Base-by-base conservation (phyloP, 1,140 invertebrate species). In the Probaryconus sp. region DNA sequence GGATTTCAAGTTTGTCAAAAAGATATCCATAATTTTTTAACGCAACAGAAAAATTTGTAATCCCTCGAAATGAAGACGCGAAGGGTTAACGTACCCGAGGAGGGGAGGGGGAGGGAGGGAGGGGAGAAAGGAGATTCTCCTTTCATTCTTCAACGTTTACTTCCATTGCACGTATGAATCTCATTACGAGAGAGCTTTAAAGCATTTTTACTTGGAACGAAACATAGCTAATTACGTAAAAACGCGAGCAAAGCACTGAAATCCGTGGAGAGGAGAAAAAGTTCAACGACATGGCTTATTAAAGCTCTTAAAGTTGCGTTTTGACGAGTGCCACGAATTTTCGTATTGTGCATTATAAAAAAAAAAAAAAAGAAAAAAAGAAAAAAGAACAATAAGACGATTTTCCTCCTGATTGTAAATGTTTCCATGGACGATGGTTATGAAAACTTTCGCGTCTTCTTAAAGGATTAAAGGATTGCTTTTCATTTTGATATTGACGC, bases 181-280 rank as follows among this genome's bases (percentile, higher is more conserved):
- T 68, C 70, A 74, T 74, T 68, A 74, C 31, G 18, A 47, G 50
- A 31, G 50, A 10, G 47, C 50, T 68, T 56, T 60, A 38, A 67
- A 74, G 43, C 55, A 68, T 64, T 74, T 74, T 68, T 68, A 58
- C 33, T 56, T 40, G 43, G 31, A 51, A 64, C 26, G 63, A 67
- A 63, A 67, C 63, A 67, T 56, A 63, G 63, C 63, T 74, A 74
- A 74, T 74, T 74, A 61, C 56, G 56, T 61, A 67, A 74, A 74
- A 47, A 74, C 55, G 56, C 47, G 53, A 68, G 63, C 60, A n/a
- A 38, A 50, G 37, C 63, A 20, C 24, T 50, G 42, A 63, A 63
- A 74, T 74, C 47, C 17, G n/a, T 17, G 40, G 45, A 55, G 35
- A 11, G 55, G 33, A 43, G 47, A n/a, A 37, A 50, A 73, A 73